Base-by-base conservation (phyloP, 2,113 vertebrate species). In the Melanerpes formicivorus region DNA sequence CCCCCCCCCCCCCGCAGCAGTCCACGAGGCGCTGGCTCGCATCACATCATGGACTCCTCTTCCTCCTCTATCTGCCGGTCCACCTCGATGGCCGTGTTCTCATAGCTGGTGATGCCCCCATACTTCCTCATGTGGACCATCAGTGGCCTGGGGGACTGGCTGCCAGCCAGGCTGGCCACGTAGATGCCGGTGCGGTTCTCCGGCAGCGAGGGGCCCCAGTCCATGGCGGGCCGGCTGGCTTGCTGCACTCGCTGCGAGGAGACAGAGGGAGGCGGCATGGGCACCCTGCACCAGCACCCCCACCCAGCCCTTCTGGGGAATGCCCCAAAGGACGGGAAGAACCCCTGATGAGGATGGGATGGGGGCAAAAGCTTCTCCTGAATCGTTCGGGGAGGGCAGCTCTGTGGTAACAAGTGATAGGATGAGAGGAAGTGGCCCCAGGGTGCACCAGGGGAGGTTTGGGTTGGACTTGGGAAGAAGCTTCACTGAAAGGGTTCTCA, bases 61-160 rank as follows among this genome's bases (percentile, higher is more conserved):
- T 98, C 97, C 65, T 98, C 97, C 10, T 98, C 98, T 2, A 98
- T 98, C 94, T 98, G 98, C 3, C 93, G 96, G 93, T 98, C 98
- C 94, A 98, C 97, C 92, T 98, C 97, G 3, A 98, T 96, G 84
- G 98, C 98, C 0, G 97, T 97, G 86, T 98, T 98, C 97, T 98
- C 98, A 1, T 97, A 98, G 97, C 98, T 98, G 97, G 98, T 98
- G 93, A 98, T 96, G 69, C 98, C 98, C 8, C 98, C 98, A 0
- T 98, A 98, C 82, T 98, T 98, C 81, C 98, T 11, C 98, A 98
- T 98, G 87, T 98, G 98, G 18, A 98, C 98, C 98, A 98, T 98
- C 94, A 98, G 93, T 0, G 98, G 98, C 44, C 97, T 98, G 71
- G 98, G 98, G 4, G 98, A 98, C 96, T 98, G 98, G 94, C 98